Conservation (phyloP, 2,888 invertebrate genomes). For the Sturmia bella region DNA sequence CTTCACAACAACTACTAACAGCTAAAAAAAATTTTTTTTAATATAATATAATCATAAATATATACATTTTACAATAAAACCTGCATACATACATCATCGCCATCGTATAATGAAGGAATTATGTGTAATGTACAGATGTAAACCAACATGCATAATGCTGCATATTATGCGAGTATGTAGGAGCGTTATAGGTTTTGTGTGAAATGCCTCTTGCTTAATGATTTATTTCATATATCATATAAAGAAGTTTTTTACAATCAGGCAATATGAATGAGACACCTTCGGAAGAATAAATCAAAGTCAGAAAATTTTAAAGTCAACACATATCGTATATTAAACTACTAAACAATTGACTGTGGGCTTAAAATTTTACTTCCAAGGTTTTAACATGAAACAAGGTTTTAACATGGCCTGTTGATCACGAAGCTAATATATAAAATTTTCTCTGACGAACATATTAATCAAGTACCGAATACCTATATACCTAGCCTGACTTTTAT, state of each 20-base stretch:
- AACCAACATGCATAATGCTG: background rate
- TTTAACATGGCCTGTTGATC: no score
- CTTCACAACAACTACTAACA: conserved; percentile 4
- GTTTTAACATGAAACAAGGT: no score
- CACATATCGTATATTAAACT: background rate
- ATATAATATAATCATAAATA: no score
- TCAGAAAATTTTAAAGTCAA: background rate
- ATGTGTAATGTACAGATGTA: conserved; percentile 28
- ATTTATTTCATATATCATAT: conserved; percentile 20
- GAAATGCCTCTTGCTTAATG: conserved; percentile 27
- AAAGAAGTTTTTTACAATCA: conserved; percentile 15
- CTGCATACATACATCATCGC: background rate
- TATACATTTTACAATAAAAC: no score
- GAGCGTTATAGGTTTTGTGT: conserved; percentile 8
- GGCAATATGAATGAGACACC: conserved; percentile 35
- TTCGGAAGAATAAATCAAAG: background rate
- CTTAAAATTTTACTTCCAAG: no score
- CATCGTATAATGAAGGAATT: conserved; percentile 48
- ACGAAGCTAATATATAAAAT: no score
- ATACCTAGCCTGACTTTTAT: no score
- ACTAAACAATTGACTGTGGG: no score
- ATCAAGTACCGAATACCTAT: no score
- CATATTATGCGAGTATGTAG: background rate
- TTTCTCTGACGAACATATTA: no score
- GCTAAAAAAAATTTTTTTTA: background rate